Conservation (phyloP, 2,888 invertebrate genomes). For the Acleris laterana region DNA sequence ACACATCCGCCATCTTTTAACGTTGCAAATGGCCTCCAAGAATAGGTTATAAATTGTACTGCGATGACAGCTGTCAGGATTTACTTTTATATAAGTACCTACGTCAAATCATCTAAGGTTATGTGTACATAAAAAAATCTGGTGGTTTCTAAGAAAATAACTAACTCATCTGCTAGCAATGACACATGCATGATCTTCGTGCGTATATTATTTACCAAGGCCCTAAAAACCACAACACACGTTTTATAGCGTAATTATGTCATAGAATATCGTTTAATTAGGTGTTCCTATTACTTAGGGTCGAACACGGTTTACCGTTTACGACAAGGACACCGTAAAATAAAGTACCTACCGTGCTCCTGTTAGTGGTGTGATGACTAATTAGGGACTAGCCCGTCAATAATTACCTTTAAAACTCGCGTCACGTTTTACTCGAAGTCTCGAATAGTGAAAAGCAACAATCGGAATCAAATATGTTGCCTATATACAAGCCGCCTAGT, state of each 20-base stretch:
- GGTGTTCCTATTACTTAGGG: neutral
- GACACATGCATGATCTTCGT: slow-evolving; percentile 10
- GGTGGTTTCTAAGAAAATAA: neutral
- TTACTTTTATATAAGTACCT: no score
- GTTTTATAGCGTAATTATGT: neutral
- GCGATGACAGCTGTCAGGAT: no score
- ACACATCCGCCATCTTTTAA: no score
- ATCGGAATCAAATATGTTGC: no score
- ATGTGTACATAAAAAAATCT: no score
- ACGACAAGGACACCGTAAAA: neutral
- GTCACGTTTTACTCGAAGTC: neutral
- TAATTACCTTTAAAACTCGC: neutral
- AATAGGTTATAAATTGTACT: no score
- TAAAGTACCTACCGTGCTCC: neutral
- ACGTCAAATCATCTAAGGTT: no score
- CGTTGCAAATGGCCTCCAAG: no score
- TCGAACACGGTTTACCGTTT: neutral
- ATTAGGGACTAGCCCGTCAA: neutral
- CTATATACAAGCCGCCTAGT: no score
- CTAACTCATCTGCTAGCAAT: neutral
- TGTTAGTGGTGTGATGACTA: slow-evolving; percentile 1
- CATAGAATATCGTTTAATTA: neutral
- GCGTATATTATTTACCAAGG: slow-evolving; percentile 4
- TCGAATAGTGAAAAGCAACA: neutral
- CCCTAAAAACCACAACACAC: slow-evolving; percentile 3